phyloP scores from a whole-genome alignment of 2,888 invertebrate genomes.

The Diplolepis rosae region DNA sequence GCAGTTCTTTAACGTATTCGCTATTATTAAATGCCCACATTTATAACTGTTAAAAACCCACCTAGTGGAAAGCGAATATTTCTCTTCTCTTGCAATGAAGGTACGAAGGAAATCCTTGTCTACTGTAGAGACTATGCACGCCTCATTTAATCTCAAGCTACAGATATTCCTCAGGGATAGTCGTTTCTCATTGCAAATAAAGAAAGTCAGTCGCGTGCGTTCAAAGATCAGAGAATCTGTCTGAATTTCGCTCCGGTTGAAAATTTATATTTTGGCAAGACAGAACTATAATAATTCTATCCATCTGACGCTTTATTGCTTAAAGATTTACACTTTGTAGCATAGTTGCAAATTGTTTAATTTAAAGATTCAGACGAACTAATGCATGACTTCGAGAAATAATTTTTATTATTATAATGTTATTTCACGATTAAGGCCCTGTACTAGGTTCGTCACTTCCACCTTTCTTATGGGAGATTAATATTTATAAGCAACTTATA shows the following conservation, averaged over 20 bases:
- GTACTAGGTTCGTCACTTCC: no score
- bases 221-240: neutral
- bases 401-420: no score
- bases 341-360: neutral
- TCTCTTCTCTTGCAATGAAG: conserved; percentile 6
- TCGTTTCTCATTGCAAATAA: neutral
- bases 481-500: no score
- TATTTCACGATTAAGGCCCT: no score
- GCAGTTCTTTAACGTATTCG: conserved; percentile 30
- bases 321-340: neutral
- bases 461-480: no score
- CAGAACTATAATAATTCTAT: no score
- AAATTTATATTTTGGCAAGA: neutral
- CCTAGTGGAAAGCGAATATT: conserved; percentile 21
- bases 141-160: conserved; percentile 11
- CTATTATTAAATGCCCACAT: conserved; percentile 53
- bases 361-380: no score
- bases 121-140: neutral
- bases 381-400: no score
- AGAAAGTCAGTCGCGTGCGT: neutral
- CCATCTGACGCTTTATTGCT: neutral
- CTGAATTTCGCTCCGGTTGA: neutral
- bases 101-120: neutral
- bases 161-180: neutral
- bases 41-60: conserved; percentile 48